Evolutionary conservation across 23 tunicate species (phyloP).

Genomic region (Trididemnum clinides): DNA sequence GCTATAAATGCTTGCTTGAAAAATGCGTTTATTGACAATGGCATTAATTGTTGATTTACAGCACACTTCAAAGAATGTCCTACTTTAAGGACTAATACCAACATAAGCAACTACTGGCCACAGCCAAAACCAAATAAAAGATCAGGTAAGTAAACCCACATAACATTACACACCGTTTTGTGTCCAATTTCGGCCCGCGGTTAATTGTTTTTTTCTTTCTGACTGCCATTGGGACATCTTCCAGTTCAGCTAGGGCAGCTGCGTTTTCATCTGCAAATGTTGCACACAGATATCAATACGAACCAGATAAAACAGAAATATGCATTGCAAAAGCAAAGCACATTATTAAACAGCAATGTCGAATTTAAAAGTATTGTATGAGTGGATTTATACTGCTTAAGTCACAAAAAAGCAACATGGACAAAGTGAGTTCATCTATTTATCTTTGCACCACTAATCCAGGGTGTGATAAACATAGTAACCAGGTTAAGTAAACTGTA

Average conservation of each 20-base stretch:
- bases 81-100: too few species aligned
- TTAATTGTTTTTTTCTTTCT: slow-evolving; percentile 70
- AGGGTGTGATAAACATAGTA: background rate
- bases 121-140: too few species aligned
- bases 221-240: slow-evolving; percentile 58
- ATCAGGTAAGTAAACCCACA: too few species aligned
- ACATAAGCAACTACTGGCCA: too few species aligned
- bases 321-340: too few species aligned
- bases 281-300: background rate
- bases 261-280: slow-evolving; percentile 36
- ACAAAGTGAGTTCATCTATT: background rate
- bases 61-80: too few species aligned
- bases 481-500: background rate
- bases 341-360: too few species aligned
- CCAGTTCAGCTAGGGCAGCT: slow-evolving; percentile 61
- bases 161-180: slow-evolving; percentile 42
- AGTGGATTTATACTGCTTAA: background rate
- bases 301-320: background rate
- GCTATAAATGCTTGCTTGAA: too few species aligned
- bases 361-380: too few species aligned
- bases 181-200: slow-evolving; percentile 83
- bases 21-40: too few species aligned
- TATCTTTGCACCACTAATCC: background rate
- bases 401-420: background rate
- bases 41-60: too few species aligned